Evolutionary conservation across 2,113 vertebrate species (phyloP).

Genomic region (Myocastor coypus): DNA sequence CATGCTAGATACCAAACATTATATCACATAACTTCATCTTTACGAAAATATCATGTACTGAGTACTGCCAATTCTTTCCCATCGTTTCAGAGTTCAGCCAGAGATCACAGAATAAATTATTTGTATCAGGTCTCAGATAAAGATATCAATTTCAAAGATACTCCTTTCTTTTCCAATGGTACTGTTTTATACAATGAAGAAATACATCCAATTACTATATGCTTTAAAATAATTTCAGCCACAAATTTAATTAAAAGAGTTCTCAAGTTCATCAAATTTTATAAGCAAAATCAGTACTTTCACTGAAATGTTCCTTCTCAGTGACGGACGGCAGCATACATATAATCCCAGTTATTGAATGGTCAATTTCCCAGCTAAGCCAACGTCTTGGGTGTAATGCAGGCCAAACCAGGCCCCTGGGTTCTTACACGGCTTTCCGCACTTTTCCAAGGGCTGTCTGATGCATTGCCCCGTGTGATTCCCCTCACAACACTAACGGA

Average conservation of each 20-base stretch:
- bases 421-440: slow-evolving; percentile 17
- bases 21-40: slow-evolving; percentile 15
- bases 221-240: not conserved
- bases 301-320: not conserved
- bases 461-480: slow-evolving; percentile 49
- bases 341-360: not conserved
- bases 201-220: not conserved
- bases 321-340: not conserved
- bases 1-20: not conserved
- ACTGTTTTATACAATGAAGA: not conserved
- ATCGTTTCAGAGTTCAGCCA: not conserved
- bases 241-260: not conserved
- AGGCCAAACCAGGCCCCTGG: not conserved
- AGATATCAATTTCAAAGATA: not conserved
- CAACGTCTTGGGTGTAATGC: not conserved
- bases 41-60: not conserved
- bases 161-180: not conserved
- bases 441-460: slow-evolving; percentile 45
- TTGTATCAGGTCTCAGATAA: not conserved
- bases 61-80: not conserved
- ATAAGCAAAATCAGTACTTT: slow-evolving; percentile 12
- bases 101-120: not conserved
- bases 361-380: slow-evolving; percentile 6
- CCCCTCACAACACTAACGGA: slow-evolving; percentile 44
- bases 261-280: not conserved